phyloP scores from a whole-genome alignment of 1,140 invertebrate genomes.

The Ceratina japonica region DNA sequence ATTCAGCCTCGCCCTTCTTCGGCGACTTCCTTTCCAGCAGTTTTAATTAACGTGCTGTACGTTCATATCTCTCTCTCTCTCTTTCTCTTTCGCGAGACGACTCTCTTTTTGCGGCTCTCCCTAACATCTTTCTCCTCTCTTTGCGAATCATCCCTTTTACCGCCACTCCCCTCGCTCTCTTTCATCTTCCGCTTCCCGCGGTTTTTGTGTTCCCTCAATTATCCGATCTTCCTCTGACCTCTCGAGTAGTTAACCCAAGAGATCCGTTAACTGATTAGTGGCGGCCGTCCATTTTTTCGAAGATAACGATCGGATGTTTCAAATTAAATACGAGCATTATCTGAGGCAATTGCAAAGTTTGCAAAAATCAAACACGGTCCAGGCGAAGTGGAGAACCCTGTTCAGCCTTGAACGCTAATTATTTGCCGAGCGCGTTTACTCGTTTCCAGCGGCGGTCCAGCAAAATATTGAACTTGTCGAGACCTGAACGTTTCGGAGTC shows the following conservation, averaged over 20 bases:
- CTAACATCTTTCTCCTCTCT: background rate
- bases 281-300: no score
- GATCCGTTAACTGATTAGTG: no score
- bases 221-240: background rate
- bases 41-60: slow-evolving; percentile 61
- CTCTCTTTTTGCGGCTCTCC: background rate
- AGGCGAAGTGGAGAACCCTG: slow-evolving; percentile 39
- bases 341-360: background rate
- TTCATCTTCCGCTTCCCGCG: background rate
- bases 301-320: no score
- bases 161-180: background rate
- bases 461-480: slow-evolving; percentile 23
- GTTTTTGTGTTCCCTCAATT: background rate
- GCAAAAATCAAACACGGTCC: slow-evolving; percentile 21
- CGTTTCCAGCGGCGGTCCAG: background rate
- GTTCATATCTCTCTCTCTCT: slow-evolving; percentile 12
- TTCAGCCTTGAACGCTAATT: slow-evolving; percentile 47
- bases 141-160: background rate
- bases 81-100: background rate
- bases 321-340: no score
- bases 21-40: slow-evolving; percentile 70
- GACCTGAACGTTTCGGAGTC: background rate
- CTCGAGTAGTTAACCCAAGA: background rate
- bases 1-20: slow-evolving; percentile 74
- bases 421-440: slow-evolving; percentile 20